Conservation (phyloP, 2,797 vertebrate species). For the Sarcophilus harrisii region DNA sequence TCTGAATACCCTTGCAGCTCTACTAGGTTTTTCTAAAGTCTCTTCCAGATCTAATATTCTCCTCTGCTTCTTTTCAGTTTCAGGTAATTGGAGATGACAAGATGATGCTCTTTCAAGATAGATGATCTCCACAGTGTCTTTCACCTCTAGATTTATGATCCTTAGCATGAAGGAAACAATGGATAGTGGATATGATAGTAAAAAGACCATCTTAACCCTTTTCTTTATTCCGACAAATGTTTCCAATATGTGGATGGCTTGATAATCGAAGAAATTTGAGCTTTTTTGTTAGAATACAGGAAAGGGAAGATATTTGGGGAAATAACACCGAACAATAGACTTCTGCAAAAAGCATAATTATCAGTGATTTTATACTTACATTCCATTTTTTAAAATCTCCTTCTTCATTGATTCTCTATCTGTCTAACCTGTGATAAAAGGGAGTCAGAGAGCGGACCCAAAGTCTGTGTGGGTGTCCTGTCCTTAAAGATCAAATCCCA, state of each 20-base stretch:
- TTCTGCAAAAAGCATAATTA: not conserved
- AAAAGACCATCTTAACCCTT: not conserved
- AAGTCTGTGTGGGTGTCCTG: not conserved
- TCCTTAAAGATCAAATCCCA: conserved; percentile 37
- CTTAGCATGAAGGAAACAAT: not conserved
- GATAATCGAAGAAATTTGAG: not conserved
- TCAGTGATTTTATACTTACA: not conserved
- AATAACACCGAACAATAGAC: not conserved
- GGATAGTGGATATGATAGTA: not conserved
- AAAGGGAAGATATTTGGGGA: not conserved
- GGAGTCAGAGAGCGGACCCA: not conserved
- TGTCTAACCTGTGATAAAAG: not conserved
- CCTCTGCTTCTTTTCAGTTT: not conserved
- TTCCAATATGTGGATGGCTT: not conserved
- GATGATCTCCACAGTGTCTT: not conserved
- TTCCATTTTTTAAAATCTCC: not conserved
- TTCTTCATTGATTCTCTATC: not conserved
- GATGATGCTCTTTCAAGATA: not conserved
- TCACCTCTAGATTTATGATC: not conserved
- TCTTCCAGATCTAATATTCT: not conserved
- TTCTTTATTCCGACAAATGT: not conserved
- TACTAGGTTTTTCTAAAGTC: not conserved
- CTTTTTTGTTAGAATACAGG: not conserved
- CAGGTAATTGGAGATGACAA: not conserved
- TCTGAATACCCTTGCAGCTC: not conserved